phyloP scores from a whole-genome alignment of 2,888 invertebrate species.

The Drosophila heteroneura region DNA sequence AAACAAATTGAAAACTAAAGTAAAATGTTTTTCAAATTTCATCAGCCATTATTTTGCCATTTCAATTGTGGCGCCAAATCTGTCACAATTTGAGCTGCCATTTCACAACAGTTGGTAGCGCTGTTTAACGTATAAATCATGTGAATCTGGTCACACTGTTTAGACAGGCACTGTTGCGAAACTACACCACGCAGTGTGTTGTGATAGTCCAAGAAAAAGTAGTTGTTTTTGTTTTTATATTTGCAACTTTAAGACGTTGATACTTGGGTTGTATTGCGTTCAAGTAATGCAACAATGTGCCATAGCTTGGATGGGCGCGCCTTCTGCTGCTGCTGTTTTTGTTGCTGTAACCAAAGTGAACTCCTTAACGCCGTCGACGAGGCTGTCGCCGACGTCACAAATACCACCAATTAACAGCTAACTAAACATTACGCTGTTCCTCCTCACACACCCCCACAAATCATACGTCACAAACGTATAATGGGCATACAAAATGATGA shows the following conservation, averaged over 20 bases:
- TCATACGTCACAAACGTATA: slow-evolving; percentile 47
- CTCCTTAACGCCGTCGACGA: slow-evolving; percentile 37
- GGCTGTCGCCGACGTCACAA: slow-evolving; percentile 45
- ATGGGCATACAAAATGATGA: slow-evolving; percentile 76
- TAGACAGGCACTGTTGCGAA: slow-evolving; percentile 46
- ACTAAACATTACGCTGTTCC: slow-evolving; percentile 45
- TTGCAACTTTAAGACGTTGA: slow-evolving; percentile 16
- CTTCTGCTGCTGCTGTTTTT: slow-evolving; percentile 46
- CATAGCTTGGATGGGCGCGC: slow-evolving; percentile 73
- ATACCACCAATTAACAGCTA: slow-evolving; percentile 65
- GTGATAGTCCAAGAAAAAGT: slow-evolving; percentile 49
- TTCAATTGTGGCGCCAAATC: slow-evolving; percentile 9
- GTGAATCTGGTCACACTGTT: slow-evolving; percentile 21
- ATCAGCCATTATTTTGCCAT: neutral
- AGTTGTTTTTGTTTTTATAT: slow-evolving; percentile 13
- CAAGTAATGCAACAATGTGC: slow-evolving; percentile 82
- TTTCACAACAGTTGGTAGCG: neutral
- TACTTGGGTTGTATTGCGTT: slow-evolving; percentile 15
- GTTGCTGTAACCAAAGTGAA: slow-evolving; percentile 47
- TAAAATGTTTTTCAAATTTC: neutral
- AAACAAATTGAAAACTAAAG: slow-evolving; percentile 31
- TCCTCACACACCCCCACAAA: neutral
- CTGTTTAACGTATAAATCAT: neutral
- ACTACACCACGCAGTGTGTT: slow-evolving; percentile 60
- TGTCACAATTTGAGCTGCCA: neutral